Conservation (phyloP, 2,797 vertebrate species). For the Numenius phaeopus region DNA sequence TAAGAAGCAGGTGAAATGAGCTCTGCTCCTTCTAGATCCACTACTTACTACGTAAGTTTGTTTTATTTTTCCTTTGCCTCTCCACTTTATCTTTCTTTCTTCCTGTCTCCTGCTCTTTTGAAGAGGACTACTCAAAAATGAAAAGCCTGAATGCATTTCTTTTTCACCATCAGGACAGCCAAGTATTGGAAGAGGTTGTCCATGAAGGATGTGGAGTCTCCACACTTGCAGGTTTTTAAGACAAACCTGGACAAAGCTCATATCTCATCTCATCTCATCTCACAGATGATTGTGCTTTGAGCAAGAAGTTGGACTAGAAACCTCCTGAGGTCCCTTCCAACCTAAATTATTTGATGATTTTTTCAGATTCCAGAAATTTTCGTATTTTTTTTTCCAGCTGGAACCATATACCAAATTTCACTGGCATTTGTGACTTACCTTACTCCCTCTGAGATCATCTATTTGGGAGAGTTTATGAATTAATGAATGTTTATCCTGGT, state of each 20-base stretch:
- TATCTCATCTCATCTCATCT: background rate
- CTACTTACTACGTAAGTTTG: background rate
- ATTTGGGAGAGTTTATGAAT: background rate
- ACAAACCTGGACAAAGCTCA: background rate
- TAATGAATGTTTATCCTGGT: background rate
- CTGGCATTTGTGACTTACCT: background rate
- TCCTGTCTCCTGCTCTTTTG: background rate
- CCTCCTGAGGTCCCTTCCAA: background rate
- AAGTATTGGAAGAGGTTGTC: background rate
- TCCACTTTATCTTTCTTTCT: background rate
- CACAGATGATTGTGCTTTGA: background rate
- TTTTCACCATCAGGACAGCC: background rate
- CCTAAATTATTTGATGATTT: background rate
- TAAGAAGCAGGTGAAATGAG: background rate
- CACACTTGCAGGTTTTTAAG: background rate
- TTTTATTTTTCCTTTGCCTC: background rate
- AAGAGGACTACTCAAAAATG: background rate
- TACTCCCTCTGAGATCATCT: background rate
- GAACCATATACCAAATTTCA: background rate
- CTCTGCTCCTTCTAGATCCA: background rate
- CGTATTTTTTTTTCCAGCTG: background rate
- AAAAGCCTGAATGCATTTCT: background rate
- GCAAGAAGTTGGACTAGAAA: background rate
- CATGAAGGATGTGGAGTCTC: background rate
- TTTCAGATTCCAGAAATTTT: background rate